These are phyloP conservation scores for Megaceryle torquata DNA, from an alignment of 2,113 vertebrate species.

Conservation along the genomic window DNA sequence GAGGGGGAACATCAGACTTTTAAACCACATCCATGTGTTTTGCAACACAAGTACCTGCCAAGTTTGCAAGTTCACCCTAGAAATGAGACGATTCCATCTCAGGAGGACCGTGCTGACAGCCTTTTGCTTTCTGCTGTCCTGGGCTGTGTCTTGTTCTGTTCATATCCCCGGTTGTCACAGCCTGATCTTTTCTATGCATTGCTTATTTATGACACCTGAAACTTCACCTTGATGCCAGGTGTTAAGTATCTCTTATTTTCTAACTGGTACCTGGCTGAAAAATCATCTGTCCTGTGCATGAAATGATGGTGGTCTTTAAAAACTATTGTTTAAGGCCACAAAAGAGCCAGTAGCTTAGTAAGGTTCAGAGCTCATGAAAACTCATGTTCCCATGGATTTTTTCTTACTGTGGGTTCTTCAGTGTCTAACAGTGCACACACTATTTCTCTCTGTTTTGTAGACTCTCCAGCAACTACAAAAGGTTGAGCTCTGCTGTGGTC, in stretches of 20 bases:
- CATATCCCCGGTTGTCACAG: background rate
- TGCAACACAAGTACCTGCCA: background rate
- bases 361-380: background rate
- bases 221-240: background rate
- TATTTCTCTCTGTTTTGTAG: background rate
- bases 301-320: background rate
- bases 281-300: background rate
- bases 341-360: background rate
- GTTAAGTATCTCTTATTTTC: background rate
- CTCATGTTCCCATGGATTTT: background rate
- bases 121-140: background rate
- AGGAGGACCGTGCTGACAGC: background rate
- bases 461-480: background rate
- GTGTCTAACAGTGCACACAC: background rate
- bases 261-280: background rate
- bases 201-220: background rate
- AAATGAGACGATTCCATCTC: background rate
- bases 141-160: accelerated
- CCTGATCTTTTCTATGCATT: background rate
- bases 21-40: background rate
- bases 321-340: background rate
- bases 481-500: background rate
- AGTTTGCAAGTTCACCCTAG: background rate
- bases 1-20: background rate
- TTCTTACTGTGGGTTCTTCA: background rate